Conservation (phyloP, 2,797 vertebrate genomes). For the Danio tinwini region DNA sequence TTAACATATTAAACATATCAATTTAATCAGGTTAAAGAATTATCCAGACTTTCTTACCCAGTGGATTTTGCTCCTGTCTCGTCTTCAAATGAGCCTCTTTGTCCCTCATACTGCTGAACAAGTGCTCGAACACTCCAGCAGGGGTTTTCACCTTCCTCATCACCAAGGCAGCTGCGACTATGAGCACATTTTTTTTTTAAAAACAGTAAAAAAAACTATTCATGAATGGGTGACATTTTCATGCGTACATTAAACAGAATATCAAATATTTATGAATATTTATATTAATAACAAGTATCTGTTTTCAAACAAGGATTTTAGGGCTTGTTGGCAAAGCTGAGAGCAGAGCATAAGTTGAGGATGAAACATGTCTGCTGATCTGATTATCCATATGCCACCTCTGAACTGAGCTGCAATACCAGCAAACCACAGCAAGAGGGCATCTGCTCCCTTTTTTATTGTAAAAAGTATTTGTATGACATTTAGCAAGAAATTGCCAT, state of each 20-base stretch:
- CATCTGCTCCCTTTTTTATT: not conserved
- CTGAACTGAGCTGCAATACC: conserved; percentile 25
- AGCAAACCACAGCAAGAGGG: conserved; percentile 54
- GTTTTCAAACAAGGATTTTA: not conserved
- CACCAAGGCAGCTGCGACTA: conserved; percentile 78
- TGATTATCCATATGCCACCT: conserved; percentile 18
- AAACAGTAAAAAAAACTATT: not conserved
- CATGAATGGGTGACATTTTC: not conserved
- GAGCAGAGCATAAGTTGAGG: conserved; percentile 7
- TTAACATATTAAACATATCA: not conserved
- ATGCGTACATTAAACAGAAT: not conserved
- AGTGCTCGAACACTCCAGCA: conserved; percentile 90
- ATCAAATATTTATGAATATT: not conserved
- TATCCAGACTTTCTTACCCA: conserved; percentile 77
- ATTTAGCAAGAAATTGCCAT: no score
- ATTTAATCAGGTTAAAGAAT: not conserved
- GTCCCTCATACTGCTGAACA: conserved; percentile 93
- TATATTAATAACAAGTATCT: no score
- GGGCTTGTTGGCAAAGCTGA: conserved; percentile 9
- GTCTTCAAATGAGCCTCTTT: conserved; percentile 74
- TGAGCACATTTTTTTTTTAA: conserved; percentile 31
- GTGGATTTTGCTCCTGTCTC: conserved; percentile 63
- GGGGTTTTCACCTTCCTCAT: conserved; percentile 85
- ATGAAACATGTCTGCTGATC: conserved; percentile 16
- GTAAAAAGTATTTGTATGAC: no score